Base-by-base conservation (phyloP, 2,113 vertebrate species). In the Sclerurus mexicanus region DNA sequence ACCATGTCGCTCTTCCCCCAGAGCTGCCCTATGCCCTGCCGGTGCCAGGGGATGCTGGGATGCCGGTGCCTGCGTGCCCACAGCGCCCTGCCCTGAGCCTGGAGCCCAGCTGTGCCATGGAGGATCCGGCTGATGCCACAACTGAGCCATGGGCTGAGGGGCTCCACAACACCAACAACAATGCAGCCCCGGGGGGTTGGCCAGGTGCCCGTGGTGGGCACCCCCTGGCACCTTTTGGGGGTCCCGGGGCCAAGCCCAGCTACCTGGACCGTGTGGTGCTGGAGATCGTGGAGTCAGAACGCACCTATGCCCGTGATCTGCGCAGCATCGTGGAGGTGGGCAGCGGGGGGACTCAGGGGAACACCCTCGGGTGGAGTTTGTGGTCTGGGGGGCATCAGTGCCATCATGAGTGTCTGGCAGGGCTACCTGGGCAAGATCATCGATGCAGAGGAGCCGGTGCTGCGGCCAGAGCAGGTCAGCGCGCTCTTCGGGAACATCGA, bases 401-500 rank as follows among this genome's bases (percentile, higher is more conserved):
- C 56, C 73, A 58, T 53, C 0, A 0, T 4, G 78, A 35, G 7
- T 62, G 24, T 95, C 35, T 3, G 59, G 30, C 95, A 99, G 99
- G 99, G 99, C 92, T 99, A 99, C 97, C 97, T 99, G 93, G 98
- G 99, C 91, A 98, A 99, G 95, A 99, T 99, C 91, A 99, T 99
- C 0, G 99, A 99, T 7, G 95, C 96, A 0, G 97, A 97, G 4
- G 98, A 98, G 86, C 98, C 99, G 10, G 98, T 98, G 50, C 98
- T 99, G 91, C 97, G 96, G 10, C 99, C 99, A 1, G 99, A 99
- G 77, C 99, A 99, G 96, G 99, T 99, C 91, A 99, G 98, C 8
- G 98, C 98, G 5, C 98, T 99, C 50, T 99, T 99, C 16, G 99
- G 99, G 81, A 99, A 99, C 97, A 99, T 99, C 39, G 99, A 99